These are phyloP conservation scores for Chloroceryle inda DNA, from an alignment of 2,797 vertebrate genomes.

Conservation along the genomic window DNA sequence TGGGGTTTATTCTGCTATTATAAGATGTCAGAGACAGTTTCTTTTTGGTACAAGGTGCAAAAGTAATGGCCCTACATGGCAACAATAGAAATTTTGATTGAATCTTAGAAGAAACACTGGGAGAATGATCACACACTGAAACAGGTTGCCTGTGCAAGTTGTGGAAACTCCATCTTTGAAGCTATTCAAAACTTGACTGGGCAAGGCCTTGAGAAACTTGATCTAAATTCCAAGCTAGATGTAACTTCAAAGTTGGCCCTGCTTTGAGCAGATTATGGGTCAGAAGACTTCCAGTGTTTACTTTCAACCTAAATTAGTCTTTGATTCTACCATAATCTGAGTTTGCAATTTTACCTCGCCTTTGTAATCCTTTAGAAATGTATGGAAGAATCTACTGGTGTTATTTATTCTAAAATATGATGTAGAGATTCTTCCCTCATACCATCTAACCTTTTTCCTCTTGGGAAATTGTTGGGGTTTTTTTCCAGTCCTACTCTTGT, in stretches of 20 bases:
- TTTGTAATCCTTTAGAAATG: background rate
- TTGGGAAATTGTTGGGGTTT: rapidly evolving
- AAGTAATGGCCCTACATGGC: background rate
- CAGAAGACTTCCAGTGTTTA: background rate
- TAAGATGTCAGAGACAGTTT: background rate
- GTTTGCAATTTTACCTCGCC: background rate
- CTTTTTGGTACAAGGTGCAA: background rate
- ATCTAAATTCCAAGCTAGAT: background rate
- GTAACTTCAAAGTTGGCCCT: background rate
- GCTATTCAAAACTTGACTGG: background rate
- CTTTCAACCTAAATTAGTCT: background rate
- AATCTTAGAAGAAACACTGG: background rate
- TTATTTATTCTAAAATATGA: background rate
- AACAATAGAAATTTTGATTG: background rate
- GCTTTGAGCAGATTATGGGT: background rate
- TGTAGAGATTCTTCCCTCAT: background rate
- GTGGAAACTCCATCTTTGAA: background rate
- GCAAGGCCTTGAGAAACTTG: background rate
- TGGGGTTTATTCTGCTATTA: background rate
- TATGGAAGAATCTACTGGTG: background rate
- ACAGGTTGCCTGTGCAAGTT: background rate
- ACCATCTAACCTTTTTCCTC: background rate
- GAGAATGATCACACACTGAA: background rate
- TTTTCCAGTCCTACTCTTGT: background rate
- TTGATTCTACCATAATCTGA: background rate